Evolutionary conservation across 1,140 invertebrate species (phyloP).

Genomic region (Drosophila serrata): DNA sequence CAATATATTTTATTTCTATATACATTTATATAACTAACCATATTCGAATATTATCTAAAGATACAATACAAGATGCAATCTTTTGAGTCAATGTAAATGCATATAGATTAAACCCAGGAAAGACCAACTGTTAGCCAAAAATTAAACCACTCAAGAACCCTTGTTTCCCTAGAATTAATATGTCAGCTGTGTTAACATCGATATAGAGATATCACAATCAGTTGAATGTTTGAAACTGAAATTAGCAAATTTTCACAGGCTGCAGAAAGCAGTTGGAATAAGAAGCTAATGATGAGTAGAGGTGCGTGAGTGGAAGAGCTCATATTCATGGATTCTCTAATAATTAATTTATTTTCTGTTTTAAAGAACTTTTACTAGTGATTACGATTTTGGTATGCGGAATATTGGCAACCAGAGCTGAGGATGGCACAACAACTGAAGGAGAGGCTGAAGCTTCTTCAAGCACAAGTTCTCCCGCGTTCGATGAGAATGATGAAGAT

Average conservation of each 20-base stretch:
- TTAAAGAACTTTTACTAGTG: conserved; percentile 3
- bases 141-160: conserved; percentile 4
- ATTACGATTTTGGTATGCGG: conserved; percentile 4
- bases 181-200: conserved; percentile 16
- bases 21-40: not conserved
- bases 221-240: conserved; percentile 16
- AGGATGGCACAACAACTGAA: not conserved
- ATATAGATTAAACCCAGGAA: not conserved
- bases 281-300: conserved; percentile 30
- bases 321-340: not conserved
- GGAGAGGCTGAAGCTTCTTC: not conserved
- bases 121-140: not conserved
- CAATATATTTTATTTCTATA: not conserved
- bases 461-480: not conserved
- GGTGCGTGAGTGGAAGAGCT: conserved; percentile 9
- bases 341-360: not conserved
- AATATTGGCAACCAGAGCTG: not conserved
- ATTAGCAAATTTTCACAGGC: conserved; percentile 2
- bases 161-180: conserved; percentile 12
- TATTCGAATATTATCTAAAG: not conserved
- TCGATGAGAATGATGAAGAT: not conserved
- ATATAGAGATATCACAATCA: conserved; percentile 40
- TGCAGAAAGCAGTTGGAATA: conserved; percentile 10
- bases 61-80: no score
- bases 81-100: not conserved